These are phyloP conservation scores for Pollenia amentaria DNA, from an alignment of 2,888 invertebrate genomes.

Conservation along the genomic window DNA sequence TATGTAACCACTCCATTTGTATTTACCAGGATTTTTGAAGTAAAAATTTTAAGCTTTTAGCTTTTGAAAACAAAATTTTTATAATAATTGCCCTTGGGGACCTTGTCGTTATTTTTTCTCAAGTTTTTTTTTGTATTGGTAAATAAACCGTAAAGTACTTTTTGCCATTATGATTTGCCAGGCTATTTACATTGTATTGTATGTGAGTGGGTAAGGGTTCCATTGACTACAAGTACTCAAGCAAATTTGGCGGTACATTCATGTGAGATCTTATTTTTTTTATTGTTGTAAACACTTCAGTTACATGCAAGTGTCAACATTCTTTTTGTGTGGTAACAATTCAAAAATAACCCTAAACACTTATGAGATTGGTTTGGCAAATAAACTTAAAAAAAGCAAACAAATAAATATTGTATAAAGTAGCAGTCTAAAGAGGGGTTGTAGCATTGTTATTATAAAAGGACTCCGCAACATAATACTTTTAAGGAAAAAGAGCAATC, in stretches of 20 bases:
- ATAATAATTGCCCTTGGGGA: slow-evolving; percentile 33
- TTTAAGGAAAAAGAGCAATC: slow-evolving; percentile 14
- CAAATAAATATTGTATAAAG: not conserved
- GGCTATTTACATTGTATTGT: slow-evolving; percentile 13
- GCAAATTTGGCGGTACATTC: slow-evolving; percentile 1
- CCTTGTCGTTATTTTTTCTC: not conserved
- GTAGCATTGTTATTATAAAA: slow-evolving; percentile 42
- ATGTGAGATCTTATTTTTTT: not conserved
- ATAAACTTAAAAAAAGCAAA: not conserved
- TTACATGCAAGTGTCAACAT: slow-evolving; percentile 49
- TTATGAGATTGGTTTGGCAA: slow-evolving; percentile 39
- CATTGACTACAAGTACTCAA: not conserved
- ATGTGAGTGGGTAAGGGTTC: not conserved
- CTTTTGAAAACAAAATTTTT: slow-evolving; percentile 10
- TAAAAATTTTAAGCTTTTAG: not conserved
- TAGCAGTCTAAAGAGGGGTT: slow-evolving; percentile 26
- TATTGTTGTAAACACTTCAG: slow-evolving; percentile 30
- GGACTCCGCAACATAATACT: not conserved
- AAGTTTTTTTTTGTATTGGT: not conserved
- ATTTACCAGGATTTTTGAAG: not conserved
- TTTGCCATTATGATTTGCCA: slow-evolving; percentile 46
- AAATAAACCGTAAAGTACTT: slow-evolving; percentile 40
- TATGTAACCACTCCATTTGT: not conserved
- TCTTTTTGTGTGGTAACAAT: slow-evolving; percentile 35
- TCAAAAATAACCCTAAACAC: slow-evolving; percentile 47